phyloP scores from a whole-genome alignment of 2,113 vertebrate genomes.

The Heptranchias perlo region DNA sequence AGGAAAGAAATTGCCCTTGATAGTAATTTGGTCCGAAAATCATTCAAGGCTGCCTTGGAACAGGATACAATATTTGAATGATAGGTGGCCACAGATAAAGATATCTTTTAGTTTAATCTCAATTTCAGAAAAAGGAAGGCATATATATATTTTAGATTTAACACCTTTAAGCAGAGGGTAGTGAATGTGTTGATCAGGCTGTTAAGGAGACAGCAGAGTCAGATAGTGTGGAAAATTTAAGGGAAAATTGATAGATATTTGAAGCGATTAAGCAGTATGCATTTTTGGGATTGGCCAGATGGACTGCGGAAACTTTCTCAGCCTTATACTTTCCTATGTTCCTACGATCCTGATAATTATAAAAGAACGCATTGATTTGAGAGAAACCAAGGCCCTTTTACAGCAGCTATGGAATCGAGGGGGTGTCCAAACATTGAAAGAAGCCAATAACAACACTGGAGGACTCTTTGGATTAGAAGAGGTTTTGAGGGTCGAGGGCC shows the following conservation, averaged over 20 bases:
- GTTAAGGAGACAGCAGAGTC: neutral
- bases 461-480: neutral
- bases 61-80: neutral
- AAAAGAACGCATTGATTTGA: neutral
- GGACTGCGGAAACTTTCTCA: neutral
- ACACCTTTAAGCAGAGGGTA: neutral
- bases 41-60: neutral
- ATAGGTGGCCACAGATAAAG: neutral
- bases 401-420: neutral
- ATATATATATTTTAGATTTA: neutral
- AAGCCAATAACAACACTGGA: conserved; percentile 11
- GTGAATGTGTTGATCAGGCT: neutral
- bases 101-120: neutral
- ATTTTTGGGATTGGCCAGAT: neutral
- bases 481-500: neutral
- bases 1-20: neutral
- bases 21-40: neutral
- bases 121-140: neutral
- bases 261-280: neutral
- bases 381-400: neutral
- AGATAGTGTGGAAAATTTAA: neutral
- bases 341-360: neutral
- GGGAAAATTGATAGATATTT: neutral
- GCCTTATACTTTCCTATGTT: neutral
- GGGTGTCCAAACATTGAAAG: neutral